Base-by-base conservation (phyloP, 2,888 invertebrate species). In the Dioctria rufipes region DNA sequence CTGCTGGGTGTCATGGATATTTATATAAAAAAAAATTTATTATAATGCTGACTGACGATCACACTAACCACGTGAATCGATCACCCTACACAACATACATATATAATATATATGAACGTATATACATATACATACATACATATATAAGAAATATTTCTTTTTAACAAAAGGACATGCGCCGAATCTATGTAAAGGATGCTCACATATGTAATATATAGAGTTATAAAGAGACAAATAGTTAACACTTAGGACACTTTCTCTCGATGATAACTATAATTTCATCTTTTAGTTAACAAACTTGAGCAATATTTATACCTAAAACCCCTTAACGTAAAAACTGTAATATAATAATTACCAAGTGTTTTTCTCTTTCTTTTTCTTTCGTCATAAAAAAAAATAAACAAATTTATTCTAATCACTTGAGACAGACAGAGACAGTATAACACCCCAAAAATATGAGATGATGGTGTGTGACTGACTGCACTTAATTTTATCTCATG, bases 401-500 rank as follows among this genome's bases (percentile, higher is more conserved):
- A 25, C 25, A 25, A 25, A 46, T 63, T 63, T 77, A 77, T 46
- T 13, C 77, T 77, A 77, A 46, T 77, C 77, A 61, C 61, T 63
- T 77, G 77, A 77, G 46, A 63, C 77, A 77, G 46, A 77, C n/a
- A 73, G 40, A 54, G 60, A 42, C 40, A 11, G 73, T 11, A 54
- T 8, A 13, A 40, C 37, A 37, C 25, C 51, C 51, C 25, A 25
- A 25, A 25, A 25, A 25, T 25, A 25, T 25, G 25, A 25, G 25
- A 25, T 25, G 25, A 25, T 25, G 40, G 5, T 11, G n/a, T 8
- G 9, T 40, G 25, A 9, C 37, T 25, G 42, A n/a, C 13, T 13
- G 6, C 51, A 51, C 42, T 71, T 71, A 58, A 25, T 82, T 83
- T 85, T 86, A 86, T 82, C 86, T 85, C 85, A 86, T 86, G 83